Conservation (phyloP, 2,113 vertebrate genomes). For the Caloenas nicobarica region DNA sequence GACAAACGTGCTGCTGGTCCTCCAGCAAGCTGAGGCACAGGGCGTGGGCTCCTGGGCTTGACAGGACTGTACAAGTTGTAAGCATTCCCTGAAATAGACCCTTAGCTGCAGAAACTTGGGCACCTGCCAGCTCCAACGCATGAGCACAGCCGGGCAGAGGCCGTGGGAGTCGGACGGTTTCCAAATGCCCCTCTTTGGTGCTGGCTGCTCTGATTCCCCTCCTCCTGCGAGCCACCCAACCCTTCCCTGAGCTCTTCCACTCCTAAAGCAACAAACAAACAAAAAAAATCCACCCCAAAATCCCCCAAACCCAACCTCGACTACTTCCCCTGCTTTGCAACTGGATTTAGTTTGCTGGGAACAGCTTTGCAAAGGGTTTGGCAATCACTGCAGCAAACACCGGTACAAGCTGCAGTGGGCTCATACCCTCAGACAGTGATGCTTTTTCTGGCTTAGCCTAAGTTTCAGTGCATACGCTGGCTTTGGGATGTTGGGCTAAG, state of each 20-base stretch:
- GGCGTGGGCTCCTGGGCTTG: background rate
- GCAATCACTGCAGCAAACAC: rapidly evolving
- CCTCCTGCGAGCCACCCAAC: too few relatives aligned
- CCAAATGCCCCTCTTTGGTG: rapidly evolving
- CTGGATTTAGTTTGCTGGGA: too few relatives aligned
- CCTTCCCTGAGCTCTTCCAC: too few relatives aligned
- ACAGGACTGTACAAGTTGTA: background rate
- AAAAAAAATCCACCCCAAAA: too few relatives aligned
- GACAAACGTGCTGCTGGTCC: background rate
- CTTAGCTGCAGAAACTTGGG: background rate
- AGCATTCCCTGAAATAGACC: background rate
- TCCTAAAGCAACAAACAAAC: too few relatives aligned
- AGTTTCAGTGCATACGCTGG: background rate
- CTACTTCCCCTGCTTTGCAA: too few relatives aligned
- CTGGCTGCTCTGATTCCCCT: background rate
- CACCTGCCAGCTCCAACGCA: background rate
- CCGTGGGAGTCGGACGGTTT: rapidly evolving
- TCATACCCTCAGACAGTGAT: background rate
- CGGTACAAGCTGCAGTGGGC: rapidly evolving
- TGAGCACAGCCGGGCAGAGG: background rate
- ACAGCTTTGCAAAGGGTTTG: too few relatives aligned
- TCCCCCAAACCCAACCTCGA: too few relatives aligned
- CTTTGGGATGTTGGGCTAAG: background rate
- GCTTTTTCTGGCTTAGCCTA: background rate
- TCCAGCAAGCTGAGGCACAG: rapidly evolving